These are phyloP conservation scores for Nyctalus aviator DNA, from an alignment of 2,797 vertebrate genomes.

Conservation along the genomic window DNA sequence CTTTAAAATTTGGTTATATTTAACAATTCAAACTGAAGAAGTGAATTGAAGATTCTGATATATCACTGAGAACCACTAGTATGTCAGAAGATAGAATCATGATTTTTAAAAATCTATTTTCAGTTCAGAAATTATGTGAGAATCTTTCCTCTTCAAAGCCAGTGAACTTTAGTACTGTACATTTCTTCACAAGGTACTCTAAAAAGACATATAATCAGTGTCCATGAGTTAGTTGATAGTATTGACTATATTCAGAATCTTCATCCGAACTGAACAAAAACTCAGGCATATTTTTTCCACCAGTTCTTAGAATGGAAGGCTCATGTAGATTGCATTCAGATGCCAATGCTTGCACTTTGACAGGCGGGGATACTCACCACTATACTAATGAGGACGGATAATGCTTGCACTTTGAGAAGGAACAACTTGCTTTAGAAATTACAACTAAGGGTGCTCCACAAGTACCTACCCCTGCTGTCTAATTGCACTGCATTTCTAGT, in stretches of 20 bases:
- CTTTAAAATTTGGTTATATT: background rate
- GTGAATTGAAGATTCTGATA: background rate
- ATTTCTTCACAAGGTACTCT: background rate
- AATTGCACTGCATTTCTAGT: background rate
- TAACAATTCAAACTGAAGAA: slow-evolving; percentile 10
- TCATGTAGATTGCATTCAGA: background rate
- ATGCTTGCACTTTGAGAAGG: background rate
- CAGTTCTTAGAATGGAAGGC: background rate
- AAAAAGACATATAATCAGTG: slow-evolving; percentile 1
- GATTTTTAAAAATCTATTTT: slow-evolving; percentile 28
- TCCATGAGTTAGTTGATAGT: background rate
- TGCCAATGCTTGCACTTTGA: background rate
- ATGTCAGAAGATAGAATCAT: background rate
- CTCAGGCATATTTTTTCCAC: background rate
- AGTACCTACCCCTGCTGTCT: background rate
- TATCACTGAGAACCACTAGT: background rate
- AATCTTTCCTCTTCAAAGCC: slow-evolving; percentile 12
- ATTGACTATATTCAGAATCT: slow-evolving; percentile 13
- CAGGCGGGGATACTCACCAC: too few relatives aligned
- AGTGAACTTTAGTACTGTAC: background rate
- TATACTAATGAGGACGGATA: too few relatives aligned
- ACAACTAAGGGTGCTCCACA: background rate
- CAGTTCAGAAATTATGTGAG: slow-evolving; percentile 42
- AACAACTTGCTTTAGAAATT: background rate
- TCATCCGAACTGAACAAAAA: background rate